Conservation (phyloP, 2,113 vertebrate genomes). For the Atlantisia rogersi region DNA sequence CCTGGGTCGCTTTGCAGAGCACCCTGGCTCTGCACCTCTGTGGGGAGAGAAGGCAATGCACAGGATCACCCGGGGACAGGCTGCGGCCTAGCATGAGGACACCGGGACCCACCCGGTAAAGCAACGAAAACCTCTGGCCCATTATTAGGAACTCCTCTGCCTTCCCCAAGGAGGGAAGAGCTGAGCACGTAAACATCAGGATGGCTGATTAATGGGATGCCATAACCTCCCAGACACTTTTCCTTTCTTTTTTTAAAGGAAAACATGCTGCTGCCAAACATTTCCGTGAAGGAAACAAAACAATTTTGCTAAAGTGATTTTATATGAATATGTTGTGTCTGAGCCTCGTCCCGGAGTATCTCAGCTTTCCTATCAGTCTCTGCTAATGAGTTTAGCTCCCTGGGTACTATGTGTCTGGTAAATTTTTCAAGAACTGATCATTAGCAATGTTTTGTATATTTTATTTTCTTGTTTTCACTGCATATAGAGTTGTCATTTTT, state of each 20-base stretch:
- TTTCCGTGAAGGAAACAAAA: background rate
- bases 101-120: background rate
- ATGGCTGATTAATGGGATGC: background rate
- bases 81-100: background rate
- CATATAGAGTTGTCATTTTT: slow-evolving; percentile 69
- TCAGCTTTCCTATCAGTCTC: slow-evolving; percentile 25
- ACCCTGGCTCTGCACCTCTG: background rate
- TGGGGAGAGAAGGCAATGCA: background rate
- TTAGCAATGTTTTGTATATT: slow-evolving; percentile 74
- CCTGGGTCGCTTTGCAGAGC: background rate
- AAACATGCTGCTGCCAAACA: background rate
- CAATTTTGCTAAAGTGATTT: background rate
- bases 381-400: slow-evolving; percentile 65
- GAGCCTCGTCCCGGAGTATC: slow-evolving; percentile 18
- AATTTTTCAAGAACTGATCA: slow-evolving; percentile 71
- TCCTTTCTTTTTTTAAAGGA: background rate
- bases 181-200: background rate
- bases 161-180: background rate
- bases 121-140: background rate
- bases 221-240: background rate
- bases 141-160: background rate
- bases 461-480: slow-evolving; percentile 67
- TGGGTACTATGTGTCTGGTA: slow-evolving; percentile 48
- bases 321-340: slow-evolving; percentile 26
- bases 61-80: background rate